Percentiles rank a stretch among this genome's conserved stretches.
Conservation (phyloP, 2,888 invertebrate species). For the Nebria salina region DNA sequence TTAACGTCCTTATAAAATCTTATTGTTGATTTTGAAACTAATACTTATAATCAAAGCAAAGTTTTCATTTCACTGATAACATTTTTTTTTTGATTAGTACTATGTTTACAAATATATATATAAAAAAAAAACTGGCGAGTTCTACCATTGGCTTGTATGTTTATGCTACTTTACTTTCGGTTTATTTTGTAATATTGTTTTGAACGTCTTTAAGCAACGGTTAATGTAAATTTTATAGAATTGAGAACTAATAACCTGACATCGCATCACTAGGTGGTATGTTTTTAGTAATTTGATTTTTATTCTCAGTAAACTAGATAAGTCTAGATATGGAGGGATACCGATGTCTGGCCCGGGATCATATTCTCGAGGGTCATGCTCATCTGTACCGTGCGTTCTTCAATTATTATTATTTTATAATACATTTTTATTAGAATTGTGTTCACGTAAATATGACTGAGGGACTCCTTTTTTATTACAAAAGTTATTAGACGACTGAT, state of each 20-base stretch:
- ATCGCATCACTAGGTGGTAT: not conserved
- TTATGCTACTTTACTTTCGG: no score
- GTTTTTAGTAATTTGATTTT: not conserved
- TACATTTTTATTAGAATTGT: not conserved
- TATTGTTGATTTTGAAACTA: not conserved
- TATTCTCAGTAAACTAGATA: constrained; percentile 10
- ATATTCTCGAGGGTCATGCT: constrained; percentile 18
- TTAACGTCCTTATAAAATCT: not conserved
- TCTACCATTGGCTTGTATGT: no score
- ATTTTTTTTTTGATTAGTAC: constrained; percentile 8
- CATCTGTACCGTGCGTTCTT: constrained; percentile 17
- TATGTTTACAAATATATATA: constrained; percentile 5
- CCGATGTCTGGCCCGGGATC: constrained; percentile 11
- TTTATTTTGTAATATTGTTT: no score
- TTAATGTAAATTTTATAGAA: not conserved
- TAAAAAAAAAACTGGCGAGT: no score
- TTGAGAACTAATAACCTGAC: not conserved
- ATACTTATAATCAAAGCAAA: not conserved
- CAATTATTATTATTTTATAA: constrained; percentile 17
- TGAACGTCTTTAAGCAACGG: not conserved
- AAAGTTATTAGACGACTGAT: not conserved
- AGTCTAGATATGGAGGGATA: constrained; percentile 22
- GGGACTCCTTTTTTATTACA: not conserved
- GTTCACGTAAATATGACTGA: constrained; percentile 6
- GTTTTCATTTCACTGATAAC: not conserved